These are phyloP conservation scores for Ligdia adustata DNA, from an alignment of 2,888 invertebrate genomes.

Conservation along the genomic window DNA sequence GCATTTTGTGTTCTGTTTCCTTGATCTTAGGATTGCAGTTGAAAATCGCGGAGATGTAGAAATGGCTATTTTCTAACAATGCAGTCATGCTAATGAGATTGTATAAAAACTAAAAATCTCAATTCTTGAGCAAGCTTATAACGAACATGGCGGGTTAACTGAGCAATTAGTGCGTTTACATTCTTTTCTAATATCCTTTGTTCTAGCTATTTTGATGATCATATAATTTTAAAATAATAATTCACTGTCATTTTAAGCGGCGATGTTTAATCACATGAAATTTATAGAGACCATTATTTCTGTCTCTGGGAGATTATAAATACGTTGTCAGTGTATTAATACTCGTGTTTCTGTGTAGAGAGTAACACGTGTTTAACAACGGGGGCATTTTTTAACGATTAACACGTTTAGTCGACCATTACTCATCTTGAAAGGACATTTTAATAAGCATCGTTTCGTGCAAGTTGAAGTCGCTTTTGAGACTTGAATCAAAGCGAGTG, in stretches of 20 bases:
- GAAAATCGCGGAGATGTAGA: slow-evolving; percentile 6
- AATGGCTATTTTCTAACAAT: slow-evolving; percentile 49
- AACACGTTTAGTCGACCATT: slow-evolving; percentile 34
- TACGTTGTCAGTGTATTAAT: slow-evolving; percentile 74
- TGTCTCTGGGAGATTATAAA: slow-evolving; percentile 63
- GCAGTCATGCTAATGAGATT: slow-evolving; percentile 63
- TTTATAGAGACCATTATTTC: slow-evolving; percentile 66
- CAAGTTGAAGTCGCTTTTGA: slow-evolving; percentile 28
- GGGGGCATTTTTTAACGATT: slow-evolving; percentile 48
- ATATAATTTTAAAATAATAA: slow-evolving; percentile 39
- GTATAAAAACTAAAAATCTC: slow-evolving; percentile 62
- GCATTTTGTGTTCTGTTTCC: slow-evolving; percentile 47
- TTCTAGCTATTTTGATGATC: slow-evolving; percentile 28
- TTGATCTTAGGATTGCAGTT: slow-evolving; percentile 39
- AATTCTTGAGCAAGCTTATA: slow-evolving; percentile 61
- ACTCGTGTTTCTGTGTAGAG: slow-evolving; percentile 54
- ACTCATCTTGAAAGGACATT: slow-evolving; percentile 29
- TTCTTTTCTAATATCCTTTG: slow-evolving; percentile 37
- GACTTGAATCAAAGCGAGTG: slow-evolving; percentile 38
- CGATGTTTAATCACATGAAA: slow-evolving; percentile 60
- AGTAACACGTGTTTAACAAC: slow-evolving; percentile 61
- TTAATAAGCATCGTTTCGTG: slow-evolving; percentile 24
- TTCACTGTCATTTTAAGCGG: slow-evolving; percentile 47
- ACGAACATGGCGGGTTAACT: slow-evolving; percentile 58
- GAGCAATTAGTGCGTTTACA: slow-evolving; percentile 38